Base-by-base conservation (phyloP, 2,888 invertebrate genomes). In the Cetonia aurata region DNA sequence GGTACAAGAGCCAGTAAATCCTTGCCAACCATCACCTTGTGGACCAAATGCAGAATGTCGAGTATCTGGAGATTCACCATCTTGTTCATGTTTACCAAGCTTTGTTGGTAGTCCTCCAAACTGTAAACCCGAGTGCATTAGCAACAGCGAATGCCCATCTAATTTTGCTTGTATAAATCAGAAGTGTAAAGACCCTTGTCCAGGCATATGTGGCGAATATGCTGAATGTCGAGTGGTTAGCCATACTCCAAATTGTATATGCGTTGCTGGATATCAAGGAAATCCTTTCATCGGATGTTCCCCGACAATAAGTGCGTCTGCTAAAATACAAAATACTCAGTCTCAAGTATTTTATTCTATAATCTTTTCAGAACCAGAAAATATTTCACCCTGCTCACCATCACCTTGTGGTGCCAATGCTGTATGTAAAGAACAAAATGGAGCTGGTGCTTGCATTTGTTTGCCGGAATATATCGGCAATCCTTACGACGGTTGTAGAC, bases 401-500 rank as follows among this genome's bases (percentile, higher is more conserved):
- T 90, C 90, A 8, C 91, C 91, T 25, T 92, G 92, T 77, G 92
- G 92, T 8, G 82, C 90, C 0, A 91, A 92, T 78, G 90, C 92
- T 6, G 83, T 87, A 75, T 93, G 92, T 78, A 86, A 86, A 76
- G 89, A 90, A 82, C 88, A 88, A 79, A 89, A 90, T 77, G 88
- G 88, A 70, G 89, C 89, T 4, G 92, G 91, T 33, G 87, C 91
- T 1, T 93, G 93, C 78, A 86, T 88, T 70, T 93, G 93, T 78
- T 85, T 89, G 55, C 87, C 90, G 57, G 91, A 90, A 17, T 93
- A 91, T 80, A 90, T 90, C 75, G 94, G 94, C 66, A 91, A 93
- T 82, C 93, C 94, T 41, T 92, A 92, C 76, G 91, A 91, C 83
- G 91, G 91, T 19, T 93, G 93, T 82, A 88, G 91, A 56, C 93